Conservation (phyloP, 2,113 vertebrate species). For the Eulemur rufifrons region DNA sequence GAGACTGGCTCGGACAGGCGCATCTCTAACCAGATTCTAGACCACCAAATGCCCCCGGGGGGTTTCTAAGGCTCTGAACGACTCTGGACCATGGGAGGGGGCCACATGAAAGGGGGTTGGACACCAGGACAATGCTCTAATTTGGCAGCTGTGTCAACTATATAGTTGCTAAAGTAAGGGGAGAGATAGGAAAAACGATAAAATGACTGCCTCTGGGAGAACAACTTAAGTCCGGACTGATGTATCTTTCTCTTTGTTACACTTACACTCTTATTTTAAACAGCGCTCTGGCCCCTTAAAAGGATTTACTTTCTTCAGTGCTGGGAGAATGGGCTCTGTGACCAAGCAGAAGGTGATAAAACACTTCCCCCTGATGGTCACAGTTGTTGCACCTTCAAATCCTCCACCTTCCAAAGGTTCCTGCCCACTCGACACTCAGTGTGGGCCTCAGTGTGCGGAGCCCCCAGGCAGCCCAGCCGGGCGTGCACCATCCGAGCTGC, state of each 20-base stretch:
- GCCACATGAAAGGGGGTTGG: fast-evolving
- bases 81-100: background rate
- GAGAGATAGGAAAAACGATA: background rate
- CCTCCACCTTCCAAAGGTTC: background rate
- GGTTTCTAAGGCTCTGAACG: background rate
- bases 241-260: background rate
- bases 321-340: background rate
- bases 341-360: background rate
- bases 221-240: background rate
- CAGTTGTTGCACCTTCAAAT: background rate
- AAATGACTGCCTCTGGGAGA: background rate
- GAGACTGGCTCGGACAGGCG: fast-evolving
- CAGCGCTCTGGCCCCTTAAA: background rate
- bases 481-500: fast-evolving
- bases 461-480: no score
- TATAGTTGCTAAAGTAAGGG: background rate
- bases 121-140: background rate
- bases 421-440: fast-evolving
- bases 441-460: fast-evolving
- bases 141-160: background rate
- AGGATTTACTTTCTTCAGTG: background rate
- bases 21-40: background rate
- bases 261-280: background rate
- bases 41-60: background rate
- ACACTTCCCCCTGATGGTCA: constrained; percentile 22